Evolutionary conservation across 2,888 invertebrate species (phyloP).

Genomic region (Syrista parreyssii): DNA sequence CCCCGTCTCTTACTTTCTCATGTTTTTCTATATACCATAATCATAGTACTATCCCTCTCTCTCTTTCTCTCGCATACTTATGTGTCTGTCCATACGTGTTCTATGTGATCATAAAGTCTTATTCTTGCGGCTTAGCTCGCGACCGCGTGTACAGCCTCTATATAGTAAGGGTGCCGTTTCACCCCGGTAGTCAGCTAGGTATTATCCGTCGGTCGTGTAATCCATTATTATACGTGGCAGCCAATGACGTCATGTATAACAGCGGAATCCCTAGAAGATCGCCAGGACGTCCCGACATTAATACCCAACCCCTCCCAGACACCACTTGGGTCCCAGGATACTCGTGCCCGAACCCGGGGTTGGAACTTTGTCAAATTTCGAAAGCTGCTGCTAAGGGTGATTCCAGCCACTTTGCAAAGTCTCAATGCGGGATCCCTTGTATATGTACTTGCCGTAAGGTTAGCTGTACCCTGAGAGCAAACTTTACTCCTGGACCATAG

Average conservation of each 20-base stretch:
- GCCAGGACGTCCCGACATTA: conserved; percentile 20
- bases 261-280: conserved; percentile 40
- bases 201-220: conserved; percentile 50
- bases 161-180: conserved; percentile 32
- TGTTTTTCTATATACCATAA: background rate
- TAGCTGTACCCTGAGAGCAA: background rate
- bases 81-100: background rate
- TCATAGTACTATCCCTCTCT: background rate
- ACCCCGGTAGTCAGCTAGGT: background rate
- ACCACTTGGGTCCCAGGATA: background rate
- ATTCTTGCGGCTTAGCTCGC: conserved; percentile 39
- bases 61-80: background rate
- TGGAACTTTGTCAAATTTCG: background rate
- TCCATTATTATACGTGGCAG: conserved; percentile 47
- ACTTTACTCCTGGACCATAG: background rate
- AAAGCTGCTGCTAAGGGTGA: background rate
- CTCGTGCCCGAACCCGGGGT: background rate
- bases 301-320: background rate
- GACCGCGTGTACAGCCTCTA: conserved; percentile 26
- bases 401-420: background rate
- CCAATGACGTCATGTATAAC: conserved; percentile 37
- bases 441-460: background rate
- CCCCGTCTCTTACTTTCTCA: background rate
- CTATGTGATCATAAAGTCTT: conserved; percentile 47
- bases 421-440: background rate